A percentile compares a stretch with the other conserved stretches of the same genome.
Evolutionary conservation across 2,888 invertebrate species (phyloP).

Genomic region (Mellilla xanthometata): DNA sequence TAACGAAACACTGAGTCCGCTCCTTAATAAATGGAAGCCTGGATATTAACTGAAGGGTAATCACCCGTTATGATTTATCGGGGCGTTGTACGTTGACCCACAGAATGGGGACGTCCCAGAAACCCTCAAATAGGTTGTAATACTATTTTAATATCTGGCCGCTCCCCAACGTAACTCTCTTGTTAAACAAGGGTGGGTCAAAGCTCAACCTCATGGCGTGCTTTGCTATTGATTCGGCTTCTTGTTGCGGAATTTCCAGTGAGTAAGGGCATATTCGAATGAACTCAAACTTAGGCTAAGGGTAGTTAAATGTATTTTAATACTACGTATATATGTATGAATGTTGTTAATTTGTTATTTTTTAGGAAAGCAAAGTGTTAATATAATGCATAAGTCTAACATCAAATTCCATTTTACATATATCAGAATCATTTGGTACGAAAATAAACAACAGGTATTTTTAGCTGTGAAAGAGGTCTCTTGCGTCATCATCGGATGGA

Average conservation of each 20-base stretch:
- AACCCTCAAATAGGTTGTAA: slow-evolving; percentile 46
- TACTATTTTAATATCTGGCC: slow-evolving; percentile 43
- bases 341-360: no score
- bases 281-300: no score
- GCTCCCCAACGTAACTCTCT: slow-evolving; percentile 38
- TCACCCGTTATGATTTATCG: slow-evolving; percentile 33
- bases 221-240: slow-evolving; percentile 18
- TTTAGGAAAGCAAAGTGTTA: no score
- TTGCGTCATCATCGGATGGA: slow-evolving; percentile 38
- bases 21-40: slow-evolving; percentile 19
- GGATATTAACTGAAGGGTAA: slow-evolving; percentile 28
- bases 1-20: slow-evolving; percentile 7
- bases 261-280: slow-evolving; percentile 3
- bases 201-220: slow-evolving; percentile 28
- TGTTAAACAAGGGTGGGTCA: slow-evolving; percentile 29
- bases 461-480: slow-evolving; percentile 35
- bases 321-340: no score
- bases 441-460: slow-evolving; percentile 36
- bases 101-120: slow-evolving; percentile 48
- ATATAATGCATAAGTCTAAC: not conserved
- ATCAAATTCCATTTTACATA: slow-evolving; percentile 10
- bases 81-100: slow-evolving; percentile 44
- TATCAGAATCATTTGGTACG: slow-evolving; percentile 14
- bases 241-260: slow-evolving; percentile 16
- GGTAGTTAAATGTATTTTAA: no score